Conservation (phyloP, 2,113 vertebrate genomes). For the Istiophorus platypterus region DNA sequence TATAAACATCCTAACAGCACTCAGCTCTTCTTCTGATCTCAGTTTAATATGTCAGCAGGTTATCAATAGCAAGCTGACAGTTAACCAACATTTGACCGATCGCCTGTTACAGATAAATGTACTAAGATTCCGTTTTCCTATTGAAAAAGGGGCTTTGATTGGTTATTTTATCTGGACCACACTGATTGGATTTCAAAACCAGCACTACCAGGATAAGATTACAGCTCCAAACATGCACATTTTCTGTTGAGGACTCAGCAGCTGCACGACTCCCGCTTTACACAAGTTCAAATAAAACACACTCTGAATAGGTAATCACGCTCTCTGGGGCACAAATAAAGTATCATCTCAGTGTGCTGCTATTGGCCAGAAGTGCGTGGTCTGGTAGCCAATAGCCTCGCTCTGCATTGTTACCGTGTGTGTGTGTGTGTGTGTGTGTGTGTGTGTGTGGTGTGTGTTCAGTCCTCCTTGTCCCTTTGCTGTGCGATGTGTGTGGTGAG, state of each 20-base stretch:
- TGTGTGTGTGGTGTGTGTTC: slow-evolving; percentile 54
- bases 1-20: slow-evolving; percentile 29
- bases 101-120: not conserved
- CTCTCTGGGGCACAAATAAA: slow-evolving; percentile 61
- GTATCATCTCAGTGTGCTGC: slow-evolving; percentile 32
- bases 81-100: slow-evolving; percentile 37
- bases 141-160: not conserved
- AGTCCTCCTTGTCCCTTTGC: slow-evolving; percentile 24
- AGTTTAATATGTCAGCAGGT: slow-evolving; percentile 29
- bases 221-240: slow-evolving; percentile 13
- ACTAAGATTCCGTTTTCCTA: not conserved
- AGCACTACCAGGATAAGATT: not conserved
- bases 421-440: slow-evolving; percentile 31
- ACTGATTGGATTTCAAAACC: slow-evolving; percentile 27
- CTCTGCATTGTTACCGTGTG: slow-evolving; percentile 72
- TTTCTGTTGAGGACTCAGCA: not conserved
- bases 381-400: slow-evolving; percentile 74
- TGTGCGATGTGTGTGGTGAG: not conserved
- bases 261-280: slow-evolving; percentile 16
- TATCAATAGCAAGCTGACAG: slow-evolving; percentile 30
- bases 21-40: slow-evolving; percentile 25
- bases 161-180: slow-evolving; percentile 20
- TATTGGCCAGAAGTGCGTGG: slow-evolving; percentile 78
- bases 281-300: slow-evolving; percentile 55
- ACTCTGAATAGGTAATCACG: slow-evolving; percentile 46